Evolutionary conservation across 1,140 invertebrate genomes (phyloP).

Genomic region (Lutraria rhynchaena): DNA sequence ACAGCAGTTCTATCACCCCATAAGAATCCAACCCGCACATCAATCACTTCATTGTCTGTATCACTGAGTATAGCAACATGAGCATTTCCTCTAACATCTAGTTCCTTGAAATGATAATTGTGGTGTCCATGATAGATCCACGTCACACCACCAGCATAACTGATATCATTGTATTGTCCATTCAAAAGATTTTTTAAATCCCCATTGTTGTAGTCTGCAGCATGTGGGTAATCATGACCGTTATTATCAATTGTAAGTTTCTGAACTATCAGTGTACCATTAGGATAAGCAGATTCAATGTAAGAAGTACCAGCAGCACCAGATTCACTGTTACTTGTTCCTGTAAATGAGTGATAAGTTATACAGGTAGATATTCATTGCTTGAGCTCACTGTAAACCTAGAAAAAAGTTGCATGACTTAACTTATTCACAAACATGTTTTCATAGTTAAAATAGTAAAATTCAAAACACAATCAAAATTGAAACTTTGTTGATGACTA

Average conservation of each 20-base stretch:
- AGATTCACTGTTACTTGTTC: constrained; percentile 64
- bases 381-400: no score
- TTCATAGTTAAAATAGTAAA: no score
- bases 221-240: constrained; percentile 67
- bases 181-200: constrained; percentile 63
- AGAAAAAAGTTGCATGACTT: no score
- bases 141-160: constrained; percentile 68
- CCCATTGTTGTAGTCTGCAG: constrained; percentile 51
- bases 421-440: no score
- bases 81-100: constrained; percentile 70
- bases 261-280: constrained; percentile 48
- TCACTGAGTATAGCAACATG: constrained; percentile 75
- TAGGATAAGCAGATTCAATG: constrained; percentile 60
- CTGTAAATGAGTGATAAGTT: no score
- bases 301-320: constrained; percentile 74
- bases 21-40: constrained; percentile 59
- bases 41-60: constrained; percentile 61
- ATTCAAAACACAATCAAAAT: no score
- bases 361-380: no score
- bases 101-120: constrained; percentile 67
- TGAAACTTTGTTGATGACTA: no score
- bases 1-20: constrained; percentile 71
- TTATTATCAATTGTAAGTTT: constrained; percentile 70
- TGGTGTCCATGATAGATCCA: constrained; percentile 68
- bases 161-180: constrained; percentile 69